Base-by-base conservation (phyloP, 2,888 invertebrate species). In the Scaptomyza parva region DNA sequence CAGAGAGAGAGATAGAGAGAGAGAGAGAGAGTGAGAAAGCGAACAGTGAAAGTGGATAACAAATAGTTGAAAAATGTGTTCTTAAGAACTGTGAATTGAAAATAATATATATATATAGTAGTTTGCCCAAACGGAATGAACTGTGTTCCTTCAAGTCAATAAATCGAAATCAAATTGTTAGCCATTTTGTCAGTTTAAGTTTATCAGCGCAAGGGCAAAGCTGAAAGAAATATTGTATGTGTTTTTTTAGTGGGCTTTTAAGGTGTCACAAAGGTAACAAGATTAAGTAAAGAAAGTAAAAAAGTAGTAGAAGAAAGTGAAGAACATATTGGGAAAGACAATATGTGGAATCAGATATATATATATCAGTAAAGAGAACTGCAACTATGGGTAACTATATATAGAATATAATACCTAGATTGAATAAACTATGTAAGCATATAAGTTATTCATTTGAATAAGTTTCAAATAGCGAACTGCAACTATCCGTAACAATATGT, bases 41-140 rank as follows among this genome's bases (percentile, higher is more conserved):
- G 17, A 14, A 26, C 17, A 3, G 17, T 8, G 35, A 43, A 40
- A 30, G 60, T 44, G 39, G 30, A 30, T 60, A 40, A 1, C 44
- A 33, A 58, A 60, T 24, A 47, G 33, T 58, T 40, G 39, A 33
- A 45, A 45, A 47, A 47, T 20, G 18, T 18, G 17, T 30, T 39
- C 28, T 8, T 11, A 43, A 44, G 37, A 17, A n/a, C 57, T 17
- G 7, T 37, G 33, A 43, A 43, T 43, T 55, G 12, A 43, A 55
- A n/a, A n/a, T n/a, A n/a, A n/a, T n/a, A n/a, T n/a, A n/a, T n/a
- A n/a, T n/a, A n/a, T 55, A 55, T 3, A 18, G 11, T 37, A 26
- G 40, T 51, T 11, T n/a, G 12, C 14, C 14, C 5, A 35, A 17
- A 48, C 7, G 14, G 8, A 22, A 35, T 12, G 35, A 11, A 35